Percentiles rank a stretch among this genome's conserved stretches.
Evolutionary conservation across 2,888 invertebrate species (phyloP).

Genomic region (Physocephala rufipes): DNA sequence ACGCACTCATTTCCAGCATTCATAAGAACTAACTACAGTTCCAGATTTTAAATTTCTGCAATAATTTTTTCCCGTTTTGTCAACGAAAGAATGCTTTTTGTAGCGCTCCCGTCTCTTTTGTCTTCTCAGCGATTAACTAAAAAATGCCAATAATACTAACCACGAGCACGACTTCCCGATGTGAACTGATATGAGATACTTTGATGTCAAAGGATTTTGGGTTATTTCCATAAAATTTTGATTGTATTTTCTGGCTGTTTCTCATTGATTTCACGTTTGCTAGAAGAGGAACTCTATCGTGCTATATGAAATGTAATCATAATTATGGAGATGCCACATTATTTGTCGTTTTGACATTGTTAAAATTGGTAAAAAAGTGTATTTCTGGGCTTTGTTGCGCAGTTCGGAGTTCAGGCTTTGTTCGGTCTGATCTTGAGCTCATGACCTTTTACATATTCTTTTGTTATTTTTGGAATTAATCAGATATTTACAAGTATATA

Average conservation of each 20-base stretch:
- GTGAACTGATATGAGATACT: slow-evolving; percentile 26
- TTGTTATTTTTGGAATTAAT: no score
- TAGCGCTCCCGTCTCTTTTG: slow-evolving; percentile 12
- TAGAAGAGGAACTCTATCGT: background rate
- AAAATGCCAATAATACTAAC: background rate
- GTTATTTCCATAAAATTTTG: background rate
- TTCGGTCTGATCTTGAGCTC: no score
- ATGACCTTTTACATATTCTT: no score
- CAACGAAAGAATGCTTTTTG: background rate
- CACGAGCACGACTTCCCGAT: slow-evolving; percentile 17
- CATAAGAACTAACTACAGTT: slow-evolving; percentile 6
- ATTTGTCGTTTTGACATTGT: no score
- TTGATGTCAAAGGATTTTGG: background rate
- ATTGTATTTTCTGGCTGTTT: slow-evolving; percentile 5
- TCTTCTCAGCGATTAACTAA: background rate
- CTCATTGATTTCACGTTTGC: background rate
- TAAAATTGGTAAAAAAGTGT: background rate
- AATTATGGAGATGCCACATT: background rate
- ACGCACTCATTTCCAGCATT: background rate
- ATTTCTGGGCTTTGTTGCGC: no score
- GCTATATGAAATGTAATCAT: background rate
- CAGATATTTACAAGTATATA: no score
- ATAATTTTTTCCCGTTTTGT: background rate
- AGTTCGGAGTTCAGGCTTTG: no score
- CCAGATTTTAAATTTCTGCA: background rate